Conservation (phyloP, 2,888 invertebrate genomes). For the Linnaemya vulpina region DNA sequence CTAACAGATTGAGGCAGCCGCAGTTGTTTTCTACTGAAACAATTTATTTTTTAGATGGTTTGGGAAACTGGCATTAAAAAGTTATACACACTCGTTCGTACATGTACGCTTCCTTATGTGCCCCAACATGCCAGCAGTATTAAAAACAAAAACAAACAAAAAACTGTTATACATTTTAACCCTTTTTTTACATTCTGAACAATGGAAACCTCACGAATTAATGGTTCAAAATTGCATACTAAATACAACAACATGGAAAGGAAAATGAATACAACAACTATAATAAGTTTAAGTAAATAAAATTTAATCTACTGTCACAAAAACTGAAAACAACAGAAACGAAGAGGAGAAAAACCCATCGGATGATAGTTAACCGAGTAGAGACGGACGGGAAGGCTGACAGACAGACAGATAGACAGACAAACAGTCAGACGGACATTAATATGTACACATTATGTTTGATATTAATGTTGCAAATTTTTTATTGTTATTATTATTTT, state of each 20-base stretch:
- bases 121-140: background rate
- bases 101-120: background rate
- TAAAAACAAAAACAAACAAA: constrained; percentile 25
- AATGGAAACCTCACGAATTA: constrained; percentile 69
- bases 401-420: constrained; percentile 7
- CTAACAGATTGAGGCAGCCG: too few relatives aligned
- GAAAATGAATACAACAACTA: constrained; percentile 6
- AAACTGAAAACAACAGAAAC: constrained; percentile 25
- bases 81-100: background rate
- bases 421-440: constrained; percentile 9
- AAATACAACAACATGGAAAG: constrained; percentile 44
- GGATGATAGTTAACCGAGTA: constrained; percentile 42
- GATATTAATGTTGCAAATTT: constrained; percentile 59
- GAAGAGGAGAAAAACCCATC: constrained; percentile 14
- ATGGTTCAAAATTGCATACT: constrained; percentile 59
- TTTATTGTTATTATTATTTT: constrained; percentile 8
- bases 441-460: constrained; percentile 41
- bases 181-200: constrained; percentile 35
- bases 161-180: constrained; percentile 29
- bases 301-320: constrained; percentile 62
- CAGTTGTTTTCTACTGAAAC: too few relatives aligned
- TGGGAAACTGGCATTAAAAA: background rate
- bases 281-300: constrained; percentile 36
- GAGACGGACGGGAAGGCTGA: constrained; percentile 2
- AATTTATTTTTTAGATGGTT: background rate